A percentile compares a stretch with the other conserved stretches of the same genome.
phyloP scores from a whole-genome alignment of 2,797 vertebrate genomes.

The Sciaenops ocellatus region DNA sequence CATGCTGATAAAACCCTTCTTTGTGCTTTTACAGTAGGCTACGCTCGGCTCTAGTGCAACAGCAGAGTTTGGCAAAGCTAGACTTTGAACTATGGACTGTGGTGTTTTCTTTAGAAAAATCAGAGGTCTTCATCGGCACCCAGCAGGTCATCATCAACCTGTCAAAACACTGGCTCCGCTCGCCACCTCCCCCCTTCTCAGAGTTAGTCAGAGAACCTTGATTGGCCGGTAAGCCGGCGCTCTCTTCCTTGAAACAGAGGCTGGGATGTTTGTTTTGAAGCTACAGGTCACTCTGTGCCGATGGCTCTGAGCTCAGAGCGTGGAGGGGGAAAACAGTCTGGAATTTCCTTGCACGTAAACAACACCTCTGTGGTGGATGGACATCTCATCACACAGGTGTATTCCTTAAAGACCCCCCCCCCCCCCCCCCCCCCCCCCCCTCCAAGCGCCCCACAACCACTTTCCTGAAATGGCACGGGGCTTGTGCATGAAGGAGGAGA shows the following conservation, averaged over 20 bases:
- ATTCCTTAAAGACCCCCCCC: conserved; percentile 39
- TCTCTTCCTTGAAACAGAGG: conserved; percentile 60
- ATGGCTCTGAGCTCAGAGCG: conserved; percentile 33
- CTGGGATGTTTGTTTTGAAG: conserved; percentile 73
- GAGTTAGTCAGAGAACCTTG: neutral
- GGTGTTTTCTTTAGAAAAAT: conserved; percentile 72
- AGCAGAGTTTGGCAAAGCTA: conserved; percentile 37
- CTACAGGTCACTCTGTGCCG: conserved; percentile 71
- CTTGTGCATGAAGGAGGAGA: conserved; percentile 35
- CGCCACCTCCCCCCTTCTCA: conserved; percentile 24
- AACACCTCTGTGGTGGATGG: conserved; percentile 45
- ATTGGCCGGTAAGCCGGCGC: conserved; percentile 47
- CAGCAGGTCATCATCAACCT: conserved; percentile 69
- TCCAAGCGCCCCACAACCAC: neutral
- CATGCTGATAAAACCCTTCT: conserved; percentile 71
- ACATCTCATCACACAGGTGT: conserved; percentile 64
- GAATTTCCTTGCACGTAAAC: conserved; percentile 63
- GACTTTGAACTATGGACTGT: conserved; percentile 69
- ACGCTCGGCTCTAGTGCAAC: conserved; percentile 16
- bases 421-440: neutral
- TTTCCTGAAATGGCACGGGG: conserved; percentile 59
- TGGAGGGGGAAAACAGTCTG: conserved; percentile 34
- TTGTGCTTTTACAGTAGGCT: conserved; percentile 65
- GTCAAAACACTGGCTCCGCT: conserved; percentile 67
- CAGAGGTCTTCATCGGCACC: conserved; percentile 57